Evolutionary conservation across 2,888 invertebrate species (phyloP).

Genomic region (Ophion obscuratus): DNA sequence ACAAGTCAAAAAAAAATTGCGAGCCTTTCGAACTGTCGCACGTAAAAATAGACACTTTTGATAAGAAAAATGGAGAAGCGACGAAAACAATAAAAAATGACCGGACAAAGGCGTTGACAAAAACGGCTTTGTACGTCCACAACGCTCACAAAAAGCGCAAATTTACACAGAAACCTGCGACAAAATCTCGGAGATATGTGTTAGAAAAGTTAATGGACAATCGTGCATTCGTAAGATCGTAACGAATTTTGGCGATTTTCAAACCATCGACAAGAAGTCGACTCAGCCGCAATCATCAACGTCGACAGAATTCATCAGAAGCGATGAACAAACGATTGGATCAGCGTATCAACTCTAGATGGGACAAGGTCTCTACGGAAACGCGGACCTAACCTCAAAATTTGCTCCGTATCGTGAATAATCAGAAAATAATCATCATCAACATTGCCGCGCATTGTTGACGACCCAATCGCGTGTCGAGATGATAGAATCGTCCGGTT

Average conservation of each 20-base stretch:
- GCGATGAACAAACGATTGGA: neutral
- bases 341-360: neutral
- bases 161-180: neutral
- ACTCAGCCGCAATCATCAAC: neutral
- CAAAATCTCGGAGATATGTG: neutral
- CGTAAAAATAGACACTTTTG: too few species aligned
- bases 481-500: slow-evolving; percentile 80
- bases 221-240: neutral
- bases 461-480: slow-evolving; percentile 15
- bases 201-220: neutral
- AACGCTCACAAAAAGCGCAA: neutral
- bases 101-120: too few species aligned
- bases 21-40: too few species aligned
- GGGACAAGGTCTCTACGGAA: neutral
- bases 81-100: too few species aligned
- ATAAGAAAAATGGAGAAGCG: too few species aligned
- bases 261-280: neutral
- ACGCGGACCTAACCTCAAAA: slow-evolving; percentile 3
- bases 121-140: neutral
- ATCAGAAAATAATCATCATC: neutral
- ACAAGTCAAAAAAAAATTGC: too few species aligned
- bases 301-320: neutral
- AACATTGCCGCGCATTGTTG: neutral
- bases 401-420: neutral
- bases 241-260: neutral